Conservation (phyloP, 2,113 vertebrate genomes). For the Pseudorasbora parva region DNA sequence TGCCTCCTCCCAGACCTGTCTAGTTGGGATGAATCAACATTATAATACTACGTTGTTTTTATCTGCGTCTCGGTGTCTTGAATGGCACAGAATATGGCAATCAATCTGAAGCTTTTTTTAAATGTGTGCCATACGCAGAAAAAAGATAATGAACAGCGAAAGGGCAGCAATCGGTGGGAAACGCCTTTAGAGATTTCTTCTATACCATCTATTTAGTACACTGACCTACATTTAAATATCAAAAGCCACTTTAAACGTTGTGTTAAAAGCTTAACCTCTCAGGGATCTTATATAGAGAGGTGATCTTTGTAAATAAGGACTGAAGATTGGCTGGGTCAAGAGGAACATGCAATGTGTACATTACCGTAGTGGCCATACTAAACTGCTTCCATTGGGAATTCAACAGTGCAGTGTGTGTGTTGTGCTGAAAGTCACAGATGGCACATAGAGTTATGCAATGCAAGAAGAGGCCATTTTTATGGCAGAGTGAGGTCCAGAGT, state of each 20-base stretch:
- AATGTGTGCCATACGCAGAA: background rate
- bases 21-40: slow-evolving; percentile 49
- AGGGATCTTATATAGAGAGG: background rate
- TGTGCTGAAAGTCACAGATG: slow-evolving; percentile 37
- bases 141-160: background rate
- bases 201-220: background rate
- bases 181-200: background rate
- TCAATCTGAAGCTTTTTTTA: background rate
- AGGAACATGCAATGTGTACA: slow-evolving; percentile 7
- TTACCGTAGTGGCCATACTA: background rate
- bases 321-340: background rate
- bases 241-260: background rate
- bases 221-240: slow-evolving; percentile 11
- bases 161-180: background rate
- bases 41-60: slow-evolving; percentile 50
- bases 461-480: background rate
- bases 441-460: slow-evolving; percentile 27
- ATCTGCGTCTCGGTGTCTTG: slow-evolving; percentile 26
- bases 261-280: background rate
- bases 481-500: background rate
- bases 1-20: slow-evolving; percentile 42
- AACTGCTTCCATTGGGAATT: slow-evolving; percentile 1
- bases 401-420: background rate
- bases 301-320: background rate
- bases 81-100: slow-evolving; percentile 11